Base-by-base conservation (phyloP, 2,888 invertebrate species). In the Idaea biselata region DNA sequence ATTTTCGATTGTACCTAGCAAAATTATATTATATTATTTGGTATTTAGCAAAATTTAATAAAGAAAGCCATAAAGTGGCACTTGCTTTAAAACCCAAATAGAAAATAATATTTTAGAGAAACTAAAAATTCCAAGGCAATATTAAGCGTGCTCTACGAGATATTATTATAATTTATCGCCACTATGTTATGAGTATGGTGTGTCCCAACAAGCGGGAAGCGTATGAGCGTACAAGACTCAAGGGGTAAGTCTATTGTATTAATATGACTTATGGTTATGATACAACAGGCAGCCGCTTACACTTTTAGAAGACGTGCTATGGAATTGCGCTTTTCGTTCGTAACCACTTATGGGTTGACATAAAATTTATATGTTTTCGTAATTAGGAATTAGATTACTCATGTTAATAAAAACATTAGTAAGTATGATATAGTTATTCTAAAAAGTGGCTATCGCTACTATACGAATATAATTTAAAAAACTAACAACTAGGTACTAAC, bases 111-210 rank as follows among this genome's bases (percentile, higher is more conserved):
- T 44, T 44, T 14, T 14, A 44, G 11, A 44, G 8, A 44, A 44
- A 44, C 3, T 14, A 44, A 14, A 44, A 44, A 44, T 44, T 44
- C 44, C 44, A 11, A 44, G 44, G 11, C 11, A 44, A 44, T 8
- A 44, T 44, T 44, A 44, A 7, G 44, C 14, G 6, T 44, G 44
- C 11, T 44, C 44, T 44, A 44, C 25, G 14, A 8, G 56, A 59
- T 25, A 32, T 59, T 16, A 58, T 44, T 44, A 44, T 44, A 44
- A 44, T 44, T 44, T 44, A 44, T 44, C 44, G 44, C 11, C 44
- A 44, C 18, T 56, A 44, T 44, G 11, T 44, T 44, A 11, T n/a
- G n/a, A n/a, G n/a, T n/a, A n/a, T 44, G 14, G 44, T 44, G 11
- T 44, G 44, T 44, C 8, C 14, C 14, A 44, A 44, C 44, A 44